Conservation (phyloP, 2,888 invertebrate species). For the Aleiodes leptofemur region DNA sequence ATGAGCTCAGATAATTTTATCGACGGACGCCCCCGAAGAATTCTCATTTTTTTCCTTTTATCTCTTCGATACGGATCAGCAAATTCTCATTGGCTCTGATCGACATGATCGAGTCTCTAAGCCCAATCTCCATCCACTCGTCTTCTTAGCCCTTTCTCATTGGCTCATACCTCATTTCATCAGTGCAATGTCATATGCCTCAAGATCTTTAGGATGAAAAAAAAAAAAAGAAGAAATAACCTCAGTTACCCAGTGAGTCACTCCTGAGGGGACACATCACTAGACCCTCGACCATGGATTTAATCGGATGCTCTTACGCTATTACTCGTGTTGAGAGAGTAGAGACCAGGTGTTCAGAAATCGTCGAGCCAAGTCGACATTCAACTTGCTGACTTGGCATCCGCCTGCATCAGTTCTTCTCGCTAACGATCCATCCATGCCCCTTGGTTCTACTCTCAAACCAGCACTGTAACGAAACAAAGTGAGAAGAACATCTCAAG, state of each 20-base stretch:
- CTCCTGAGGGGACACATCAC: constrained; percentile 22
- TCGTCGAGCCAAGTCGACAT: constrained; percentile 55
- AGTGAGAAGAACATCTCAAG: background rate
- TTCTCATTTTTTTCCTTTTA: constrained; percentile 41
- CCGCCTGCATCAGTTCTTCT: constrained; percentile 61
- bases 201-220: background rate
- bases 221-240: background rate
- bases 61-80: constrained; percentile 56
- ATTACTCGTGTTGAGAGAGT: constrained; percentile 59
- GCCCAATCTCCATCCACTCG: constrained; percentile 53
- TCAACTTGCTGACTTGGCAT: constrained; percentile 34
- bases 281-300: constrained; percentile 18
- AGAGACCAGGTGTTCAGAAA: constrained; percentile 67
- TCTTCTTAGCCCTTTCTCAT: constrained; percentile 47
- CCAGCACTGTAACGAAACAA: constrained; percentile 17
- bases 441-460: constrained; percentile 58
- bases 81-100: constrained; percentile 58
- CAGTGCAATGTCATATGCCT: constrained; percentile 42
- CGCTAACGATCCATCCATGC: constrained; percentile 64
- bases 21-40: constrained; percentile 30
- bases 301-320: constrained; percentile 50
- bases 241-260: background rate
- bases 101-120: constrained; percentile 53
- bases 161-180: constrained; percentile 50
- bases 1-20: constrained; percentile 30